These are phyloP conservation scores for Cyanistes caeruleus DNA, from an alignment of 2,113 vertebrate species.

Conservation along the genomic window DNA sequence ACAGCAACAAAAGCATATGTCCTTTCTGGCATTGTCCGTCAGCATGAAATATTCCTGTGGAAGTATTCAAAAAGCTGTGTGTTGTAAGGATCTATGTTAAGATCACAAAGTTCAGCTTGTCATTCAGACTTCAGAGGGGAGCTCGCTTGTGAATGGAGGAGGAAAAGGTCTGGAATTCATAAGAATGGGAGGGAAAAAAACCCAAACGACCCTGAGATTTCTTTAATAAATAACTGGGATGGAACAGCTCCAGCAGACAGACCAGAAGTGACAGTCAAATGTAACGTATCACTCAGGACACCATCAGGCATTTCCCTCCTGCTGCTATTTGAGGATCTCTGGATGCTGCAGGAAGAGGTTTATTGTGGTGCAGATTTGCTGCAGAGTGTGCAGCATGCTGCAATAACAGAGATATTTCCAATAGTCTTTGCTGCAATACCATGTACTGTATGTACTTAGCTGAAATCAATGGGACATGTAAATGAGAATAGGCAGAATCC, in stretches of 20 bases:
- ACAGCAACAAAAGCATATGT: not conserved
- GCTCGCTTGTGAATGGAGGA: not conserved
- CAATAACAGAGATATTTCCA: slow-evolving; percentile 55
- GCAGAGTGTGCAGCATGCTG: slow-evolving; percentile 49
- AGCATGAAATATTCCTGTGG: not conserved
- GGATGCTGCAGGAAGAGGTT: slow-evolving; percentile 43
- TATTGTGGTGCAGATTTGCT: slow-evolving; percentile 59
- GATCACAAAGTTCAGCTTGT: slow-evolving; percentile 27
- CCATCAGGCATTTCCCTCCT: slow-evolving; percentile 2
- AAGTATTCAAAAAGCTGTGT: not conserved
- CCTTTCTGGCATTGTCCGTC: not conserved
- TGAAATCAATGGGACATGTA: slow-evolving; percentile 73
- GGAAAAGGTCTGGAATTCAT: slow-evolving; percentile 44
- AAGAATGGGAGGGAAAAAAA: not conserved
- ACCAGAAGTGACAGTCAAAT: slow-evolving; percentile 20
- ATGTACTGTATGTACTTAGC: slow-evolving; percentile 64
- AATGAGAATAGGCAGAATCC: slow-evolving; percentile 68
- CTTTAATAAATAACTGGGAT: not conserved
- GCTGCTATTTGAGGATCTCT: slow-evolving; percentile 32
- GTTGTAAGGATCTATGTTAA: not conserved
- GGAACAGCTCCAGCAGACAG: slow-evolving; percentile 17
- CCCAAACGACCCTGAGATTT: not conserved
- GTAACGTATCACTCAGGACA: slow-evolving; percentile 12
- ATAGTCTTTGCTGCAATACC: slow-evolving; percentile 14
- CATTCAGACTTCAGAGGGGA: slow-evolving; percentile 32